Conservation (phyloP, 1,140 invertebrate species). For the Chironomus tepperi region DNA sequence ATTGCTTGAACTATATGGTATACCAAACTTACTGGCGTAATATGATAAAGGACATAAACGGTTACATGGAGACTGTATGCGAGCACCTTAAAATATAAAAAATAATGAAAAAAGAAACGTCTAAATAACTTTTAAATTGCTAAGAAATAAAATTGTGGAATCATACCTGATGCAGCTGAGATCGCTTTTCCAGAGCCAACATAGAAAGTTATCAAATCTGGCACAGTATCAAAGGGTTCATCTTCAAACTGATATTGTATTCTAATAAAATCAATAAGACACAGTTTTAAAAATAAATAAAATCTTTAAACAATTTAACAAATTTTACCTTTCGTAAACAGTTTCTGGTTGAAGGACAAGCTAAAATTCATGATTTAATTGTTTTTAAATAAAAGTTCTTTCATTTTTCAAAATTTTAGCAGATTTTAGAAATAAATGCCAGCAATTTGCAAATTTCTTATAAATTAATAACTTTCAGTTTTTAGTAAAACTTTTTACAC, state of each 20-base stretch:
- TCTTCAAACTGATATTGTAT: constrained; percentile 92
- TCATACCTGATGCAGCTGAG: constrained; percentile 3
- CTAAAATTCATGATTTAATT: too few relatives aligned
- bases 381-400: too few relatives aligned
- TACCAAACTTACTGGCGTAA: constrained; percentile 39
- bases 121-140: background rate
- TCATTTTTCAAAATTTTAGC: too few relatives aligned
- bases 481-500: too few relatives aligned
- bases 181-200: constrained; percentile 65
- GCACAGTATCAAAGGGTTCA: constrained; percentile 85
- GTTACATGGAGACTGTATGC: constrained; percentile 69
- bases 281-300: too few relatives aligned
- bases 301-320: too few relatives aligned
- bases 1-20: constrained; percentile 35
- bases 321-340: constrained; percentile 41
- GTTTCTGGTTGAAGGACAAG: constrained; percentile 79
- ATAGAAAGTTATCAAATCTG: constrained; percentile 88
- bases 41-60: constrained; percentile 53
- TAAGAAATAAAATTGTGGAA: background rate
- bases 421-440: too few relatives aligned
- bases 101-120: constrained; percentile 55
- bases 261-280: constrained; percentile 62
- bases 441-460: too few relatives aligned
- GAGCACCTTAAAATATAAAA: constrained; percentile 75
- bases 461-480: too few relatives aligned